These are phyloP conservation scores for Sphaeridia pumilis DNA, from an alignment of 2,888 invertebrate species.

Conservation along the genomic window DNA sequence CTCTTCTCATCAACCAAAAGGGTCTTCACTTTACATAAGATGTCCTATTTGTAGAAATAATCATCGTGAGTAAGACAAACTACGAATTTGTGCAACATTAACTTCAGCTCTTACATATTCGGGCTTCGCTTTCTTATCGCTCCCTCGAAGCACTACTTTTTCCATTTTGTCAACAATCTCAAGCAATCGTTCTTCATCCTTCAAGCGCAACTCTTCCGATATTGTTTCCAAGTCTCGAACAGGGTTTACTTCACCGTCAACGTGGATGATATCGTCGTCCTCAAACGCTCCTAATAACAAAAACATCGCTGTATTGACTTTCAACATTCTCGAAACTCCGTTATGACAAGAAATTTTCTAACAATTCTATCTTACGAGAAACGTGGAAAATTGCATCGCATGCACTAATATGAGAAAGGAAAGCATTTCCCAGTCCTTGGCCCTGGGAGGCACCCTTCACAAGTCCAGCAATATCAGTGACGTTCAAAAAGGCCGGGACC, in stretches of 20 bases:
- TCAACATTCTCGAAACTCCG: neutral
- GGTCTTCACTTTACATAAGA: slow-evolving; percentile 68
- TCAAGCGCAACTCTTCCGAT: slow-evolving; percentile 82
- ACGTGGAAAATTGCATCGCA: slow-evolving; percentile 98
- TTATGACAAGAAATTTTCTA: slow-evolving; percentile 1
- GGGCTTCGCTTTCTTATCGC: slow-evolving; percentile 87
- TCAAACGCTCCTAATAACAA: slow-evolving; percentile 76
- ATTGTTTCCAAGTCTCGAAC: slow-evolving; percentile 94
- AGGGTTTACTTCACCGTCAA: slow-evolving; percentile 97
- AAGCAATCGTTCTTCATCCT: slow-evolving; percentile 81
- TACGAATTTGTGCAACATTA: neutral
- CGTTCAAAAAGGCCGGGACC: slow-evolving; percentile 94
- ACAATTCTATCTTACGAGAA: slow-evolving; percentile 60
- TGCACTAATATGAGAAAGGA: slow-evolving; percentile 94
- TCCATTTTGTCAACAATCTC: slow-evolving; percentile 77
- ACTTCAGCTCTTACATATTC: slow-evolving; percentile 63
- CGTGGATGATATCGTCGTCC: slow-evolving; percentile 93
- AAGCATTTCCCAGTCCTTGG: slow-evolving; percentile 95
- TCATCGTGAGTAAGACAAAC: too few relatives aligned
- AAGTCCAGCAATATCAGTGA: slow-evolving; percentile 96
- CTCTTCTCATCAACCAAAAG: slow-evolving; percentile 77
- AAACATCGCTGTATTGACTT: neutral
- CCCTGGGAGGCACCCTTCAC: slow-evolving; percentile 98
- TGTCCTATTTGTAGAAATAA: slow-evolving; percentile 54
- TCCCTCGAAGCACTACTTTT: slow-evolving; percentile 64